Evolutionary conservation across 2,113 vertebrate genomes (phyloP).

Genomic region (Zosterops japonicus): DNA sequence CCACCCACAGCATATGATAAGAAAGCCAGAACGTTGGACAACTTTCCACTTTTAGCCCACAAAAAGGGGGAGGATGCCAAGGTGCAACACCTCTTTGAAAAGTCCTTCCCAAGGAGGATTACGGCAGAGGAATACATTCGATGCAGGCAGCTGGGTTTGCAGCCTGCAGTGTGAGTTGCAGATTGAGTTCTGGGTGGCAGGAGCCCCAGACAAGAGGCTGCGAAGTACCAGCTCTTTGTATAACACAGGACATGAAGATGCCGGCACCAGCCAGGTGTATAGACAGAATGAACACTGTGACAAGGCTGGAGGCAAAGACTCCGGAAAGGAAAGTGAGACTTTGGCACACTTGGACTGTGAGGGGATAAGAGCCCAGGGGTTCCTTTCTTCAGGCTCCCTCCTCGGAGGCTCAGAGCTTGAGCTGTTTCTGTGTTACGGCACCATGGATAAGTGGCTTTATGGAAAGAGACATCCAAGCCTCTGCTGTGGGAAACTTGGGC

Average conservation of each 20-base stretch:
- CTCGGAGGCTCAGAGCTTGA: not conserved
- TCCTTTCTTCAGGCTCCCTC: not conserved
- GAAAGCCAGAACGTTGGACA: not conserved
- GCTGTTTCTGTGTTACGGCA: not conserved
- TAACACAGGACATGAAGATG: not conserved
- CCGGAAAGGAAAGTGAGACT: rapidly evolving
- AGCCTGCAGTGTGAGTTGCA: rapidly evolving
- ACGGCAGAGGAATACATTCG: not conserved
- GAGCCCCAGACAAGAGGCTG: rapidly evolving
- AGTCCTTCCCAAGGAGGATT: not conserved
- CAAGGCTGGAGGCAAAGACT: not conserved
- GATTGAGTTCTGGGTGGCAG: not conserved
- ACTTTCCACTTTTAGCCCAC: not conserved
- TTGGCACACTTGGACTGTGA: not conserved
- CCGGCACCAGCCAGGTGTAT: rapidly evolving
- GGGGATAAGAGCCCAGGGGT: not conserved
- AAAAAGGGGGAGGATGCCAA: not conserved
- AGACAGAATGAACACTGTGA: not conserved
- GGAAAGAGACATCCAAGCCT: not conserved
- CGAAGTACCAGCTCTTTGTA: not conserved
- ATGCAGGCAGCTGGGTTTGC: rapidly evolving
- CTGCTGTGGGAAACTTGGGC: not conserved
- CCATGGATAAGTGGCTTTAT: rapidly evolving
- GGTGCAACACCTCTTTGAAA: not conserved
- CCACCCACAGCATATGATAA: not conserved